Conservation (phyloP, 2,113 vertebrate genomes). For the Talpa occidentalis region DNA sequence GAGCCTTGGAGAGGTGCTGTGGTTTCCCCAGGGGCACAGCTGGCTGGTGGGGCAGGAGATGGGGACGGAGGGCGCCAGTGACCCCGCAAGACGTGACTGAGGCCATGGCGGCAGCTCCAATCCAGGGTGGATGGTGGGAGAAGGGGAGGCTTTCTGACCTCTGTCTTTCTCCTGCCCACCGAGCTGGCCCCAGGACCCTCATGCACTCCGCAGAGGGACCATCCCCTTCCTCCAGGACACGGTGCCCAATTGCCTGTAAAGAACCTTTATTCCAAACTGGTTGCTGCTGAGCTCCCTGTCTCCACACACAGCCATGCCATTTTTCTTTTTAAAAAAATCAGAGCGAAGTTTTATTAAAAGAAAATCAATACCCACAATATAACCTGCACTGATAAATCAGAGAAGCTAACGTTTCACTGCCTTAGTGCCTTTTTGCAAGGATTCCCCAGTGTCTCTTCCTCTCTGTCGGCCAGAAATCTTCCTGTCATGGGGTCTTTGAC, state of each 20-base stretch:
- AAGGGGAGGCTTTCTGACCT: background rate
- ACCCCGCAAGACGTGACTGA: background rate
- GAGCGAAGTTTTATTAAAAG: constrained; percentile 55
- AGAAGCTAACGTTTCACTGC: background rate
- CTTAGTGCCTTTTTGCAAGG: background rate
- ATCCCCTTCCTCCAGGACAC: background rate
- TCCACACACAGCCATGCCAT: background rate
- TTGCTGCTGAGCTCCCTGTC: background rate
- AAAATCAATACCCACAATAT: constrained; percentile 58
- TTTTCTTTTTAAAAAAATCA: constrained; percentile 45
- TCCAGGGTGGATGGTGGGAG: background rate
- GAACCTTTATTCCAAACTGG: background rate
- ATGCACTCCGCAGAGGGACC: background rate
- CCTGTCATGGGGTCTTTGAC: background rate
- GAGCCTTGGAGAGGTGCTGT: background rate
- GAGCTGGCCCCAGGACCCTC: accelerated
- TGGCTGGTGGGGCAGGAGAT: background rate
- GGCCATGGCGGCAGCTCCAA: background rate
- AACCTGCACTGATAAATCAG: background rate
- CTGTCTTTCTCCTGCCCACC: background rate
- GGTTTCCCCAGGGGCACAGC: no score
- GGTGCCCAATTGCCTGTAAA: background rate
- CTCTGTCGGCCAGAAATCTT: background rate
- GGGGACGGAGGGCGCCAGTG: background rate
- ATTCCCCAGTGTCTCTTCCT: background rate